phyloP scores from a whole-genome alignment of 1,140 invertebrate species.

The Neodiprion fabricii region DNA sequence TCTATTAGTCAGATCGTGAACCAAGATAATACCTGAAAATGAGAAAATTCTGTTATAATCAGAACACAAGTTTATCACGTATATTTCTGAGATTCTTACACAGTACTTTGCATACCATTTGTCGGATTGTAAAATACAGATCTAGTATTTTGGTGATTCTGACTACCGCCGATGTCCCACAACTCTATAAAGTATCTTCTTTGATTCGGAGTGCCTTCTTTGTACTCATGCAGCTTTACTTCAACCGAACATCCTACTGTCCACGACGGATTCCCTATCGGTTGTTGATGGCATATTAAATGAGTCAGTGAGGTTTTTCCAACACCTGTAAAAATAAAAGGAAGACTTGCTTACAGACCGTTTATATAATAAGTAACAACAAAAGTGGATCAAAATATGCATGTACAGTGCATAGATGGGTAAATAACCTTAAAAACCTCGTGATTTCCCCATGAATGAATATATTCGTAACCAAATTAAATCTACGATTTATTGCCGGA shows the following conservation, averaged over 20 bases:
- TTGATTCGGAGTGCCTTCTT: constrained; percentile 91
- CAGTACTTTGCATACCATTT: constrained; percentile 72
- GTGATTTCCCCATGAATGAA: constrained; percentile 1
- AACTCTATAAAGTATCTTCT: constrained; percentile 93
- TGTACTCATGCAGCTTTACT: constrained; percentile 95
- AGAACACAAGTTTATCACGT: not conserved
- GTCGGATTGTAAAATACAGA: constrained; percentile 92
- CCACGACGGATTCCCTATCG: constrained; percentile 85
- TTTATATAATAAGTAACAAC: constrained; percentile 1
- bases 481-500: not conserved
- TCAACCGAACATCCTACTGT: constrained; percentile 95
- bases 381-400: not conserved
- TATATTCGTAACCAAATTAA: not conserved
- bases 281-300: constrained; percentile 87
- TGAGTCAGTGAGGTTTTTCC: constrained; percentile 95
- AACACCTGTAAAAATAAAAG: constrained; percentile 71
- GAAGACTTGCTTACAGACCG: constrained; percentile 23
- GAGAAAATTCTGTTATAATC: constrained; percentile 18
- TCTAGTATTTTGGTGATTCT: constrained; percentile 89
- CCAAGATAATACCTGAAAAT: constrained; percentile 82
- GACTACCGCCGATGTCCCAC: constrained; percentile 95
- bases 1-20: constrained; percentile 95
- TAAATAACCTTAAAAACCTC: not conserved
- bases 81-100: not conserved
- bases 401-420: not conserved